These are phyloP conservation scores for Melanotaenia duboulayi DNA, from an alignment of 2,113 vertebrate species.

Conservation along the genomic window DNA sequence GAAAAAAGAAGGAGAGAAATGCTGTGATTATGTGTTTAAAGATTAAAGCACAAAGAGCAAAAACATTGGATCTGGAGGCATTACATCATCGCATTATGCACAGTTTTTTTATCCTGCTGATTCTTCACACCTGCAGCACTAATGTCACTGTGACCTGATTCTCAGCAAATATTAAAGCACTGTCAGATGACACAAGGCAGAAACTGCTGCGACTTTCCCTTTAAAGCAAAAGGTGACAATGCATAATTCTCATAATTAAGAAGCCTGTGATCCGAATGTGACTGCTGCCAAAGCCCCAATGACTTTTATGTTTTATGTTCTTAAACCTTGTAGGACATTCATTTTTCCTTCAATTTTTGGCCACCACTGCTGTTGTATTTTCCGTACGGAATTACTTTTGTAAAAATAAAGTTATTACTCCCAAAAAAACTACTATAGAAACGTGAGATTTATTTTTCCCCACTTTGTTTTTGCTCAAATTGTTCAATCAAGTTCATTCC, in stretches of 20 bases:
- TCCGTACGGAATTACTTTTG: too few species aligned
- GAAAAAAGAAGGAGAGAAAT: constrained; percentile 41
- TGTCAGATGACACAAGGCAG: constrained; percentile 8
- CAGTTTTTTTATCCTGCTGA: constrained; percentile 10
- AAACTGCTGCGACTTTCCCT: constrained; percentile 21
- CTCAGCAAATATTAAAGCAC: background rate
- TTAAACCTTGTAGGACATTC: background rate
- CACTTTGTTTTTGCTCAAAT: too few species aligned
- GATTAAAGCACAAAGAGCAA: constrained; percentile 33
- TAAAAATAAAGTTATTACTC: too few species aligned
- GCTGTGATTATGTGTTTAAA: constrained; percentile 46
- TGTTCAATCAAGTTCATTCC: too few species aligned
- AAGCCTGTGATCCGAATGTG: constrained; percentile 37
- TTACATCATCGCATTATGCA: constrained; percentile 26
- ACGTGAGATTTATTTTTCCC: too few species aligned
- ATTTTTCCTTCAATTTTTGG: too few species aligned
- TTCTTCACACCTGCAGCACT: constrained; percentile 14
- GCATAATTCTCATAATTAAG: constrained; percentile 2
- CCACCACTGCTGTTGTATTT: too few species aligned
- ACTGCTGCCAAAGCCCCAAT: background rate
- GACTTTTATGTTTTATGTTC: background rate
- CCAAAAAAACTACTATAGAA: too few species aligned
- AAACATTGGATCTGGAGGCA: constrained; percentile 27
- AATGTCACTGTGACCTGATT: constrained; percentile 2
- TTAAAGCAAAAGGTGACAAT: constrained; percentile 21